Evolutionary conservation across 2,888 invertebrate species (phyloP).

Genomic region (Pasiphila rectangulata): DNA sequence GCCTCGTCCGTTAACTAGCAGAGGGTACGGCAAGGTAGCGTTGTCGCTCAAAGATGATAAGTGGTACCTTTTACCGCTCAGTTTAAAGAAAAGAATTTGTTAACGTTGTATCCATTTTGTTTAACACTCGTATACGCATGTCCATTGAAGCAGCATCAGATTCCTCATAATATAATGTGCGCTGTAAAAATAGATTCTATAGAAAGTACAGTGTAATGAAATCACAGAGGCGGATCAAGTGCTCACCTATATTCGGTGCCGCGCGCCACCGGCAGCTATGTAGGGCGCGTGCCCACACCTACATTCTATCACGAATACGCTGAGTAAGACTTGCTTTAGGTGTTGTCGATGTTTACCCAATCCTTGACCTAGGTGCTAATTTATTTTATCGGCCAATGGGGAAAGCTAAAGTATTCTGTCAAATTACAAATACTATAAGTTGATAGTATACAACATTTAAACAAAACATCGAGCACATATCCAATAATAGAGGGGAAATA

Average conservation of each 20-base stretch:
- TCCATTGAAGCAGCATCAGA: too few relatives aligned
- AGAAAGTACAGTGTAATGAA: conserved; percentile 34
- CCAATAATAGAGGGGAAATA: too few relatives aligned
- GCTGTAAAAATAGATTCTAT: background rate
- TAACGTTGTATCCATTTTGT: too few relatives aligned
- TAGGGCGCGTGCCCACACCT: conserved; percentile 74
- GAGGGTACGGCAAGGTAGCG: too few relatives aligned
- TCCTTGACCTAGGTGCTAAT: conserved; percentile 43
- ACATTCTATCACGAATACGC: conserved; percentile 75
- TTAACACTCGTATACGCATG: too few relatives aligned
- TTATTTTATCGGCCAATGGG: conserved; percentile 11
- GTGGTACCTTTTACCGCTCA: too few relatives aligned
- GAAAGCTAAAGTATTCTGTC: conserved; percentile 14
- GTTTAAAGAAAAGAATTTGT: too few relatives aligned
- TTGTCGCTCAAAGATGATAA: too few relatives aligned
- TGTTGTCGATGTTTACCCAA: conserved; percentile 45
- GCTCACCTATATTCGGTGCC: conserved; percentile 70
- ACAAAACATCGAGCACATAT: too few relatives aligned
- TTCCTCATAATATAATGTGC: too few relatives aligned
- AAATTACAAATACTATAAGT: conserved; percentile 12
- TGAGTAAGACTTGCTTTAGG: conserved; percentile 66
- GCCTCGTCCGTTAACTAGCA: too few relatives aligned
- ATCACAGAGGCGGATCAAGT: conserved; percentile 70
- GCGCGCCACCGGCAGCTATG: conserved; percentile 66
- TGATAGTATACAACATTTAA: too few relatives aligned